Percentiles rank a stretch among this genome's conserved stretches.
Conservation (phyloP, 1,140 invertebrate genomes). For the Harlomillsia oculata region DNA sequence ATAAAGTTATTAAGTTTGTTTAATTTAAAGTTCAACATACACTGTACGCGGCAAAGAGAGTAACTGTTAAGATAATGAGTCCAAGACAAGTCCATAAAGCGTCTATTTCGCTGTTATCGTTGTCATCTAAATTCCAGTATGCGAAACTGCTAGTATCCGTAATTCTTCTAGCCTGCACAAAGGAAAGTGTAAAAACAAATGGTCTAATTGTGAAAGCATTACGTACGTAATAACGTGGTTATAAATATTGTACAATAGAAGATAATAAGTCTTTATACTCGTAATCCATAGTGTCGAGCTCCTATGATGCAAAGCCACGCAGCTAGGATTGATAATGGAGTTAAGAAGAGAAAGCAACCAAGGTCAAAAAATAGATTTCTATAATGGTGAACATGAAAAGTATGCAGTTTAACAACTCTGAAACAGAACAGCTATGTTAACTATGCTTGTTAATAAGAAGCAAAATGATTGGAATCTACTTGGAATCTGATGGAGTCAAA, state of each 20-base stretch:
- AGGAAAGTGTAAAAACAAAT: not conserved
- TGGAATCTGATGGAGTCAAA: slow-evolving; percentile 3
- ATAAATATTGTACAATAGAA: too few relatives aligned
- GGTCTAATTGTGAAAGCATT: not conserved
- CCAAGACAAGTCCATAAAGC: slow-evolving; percentile 35
- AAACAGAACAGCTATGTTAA: not conserved
- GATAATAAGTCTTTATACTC: too few relatives aligned
- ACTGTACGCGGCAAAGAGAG: slow-evolving; percentile 30
- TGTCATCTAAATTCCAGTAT: too few relatives aligned
- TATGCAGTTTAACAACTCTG: not conserved
- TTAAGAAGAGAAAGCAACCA: slow-evolving; percentile 41
- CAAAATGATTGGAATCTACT: not conserved
- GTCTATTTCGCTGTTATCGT: too few relatives aligned
- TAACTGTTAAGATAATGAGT: slow-evolving; percentile 29
- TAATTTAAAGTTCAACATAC: too few relatives aligned
- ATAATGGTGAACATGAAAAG: not conserved
- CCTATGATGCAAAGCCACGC: slow-evolving; percentile 41
- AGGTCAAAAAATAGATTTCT: slow-evolving; percentile 41
- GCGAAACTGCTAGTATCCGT: too few relatives aligned
- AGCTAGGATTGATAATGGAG: slow-evolving; percentile 40
- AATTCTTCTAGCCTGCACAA: too few relatives aligned
- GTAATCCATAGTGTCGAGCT: slow-evolving; percentile 28
- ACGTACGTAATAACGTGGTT: not conserved
- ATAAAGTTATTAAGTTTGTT: too few relatives aligned
- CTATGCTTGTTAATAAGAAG: not conserved